Conservation (phyloP, 1,140 invertebrate species). For the Neodiprion lecontei region DNA sequence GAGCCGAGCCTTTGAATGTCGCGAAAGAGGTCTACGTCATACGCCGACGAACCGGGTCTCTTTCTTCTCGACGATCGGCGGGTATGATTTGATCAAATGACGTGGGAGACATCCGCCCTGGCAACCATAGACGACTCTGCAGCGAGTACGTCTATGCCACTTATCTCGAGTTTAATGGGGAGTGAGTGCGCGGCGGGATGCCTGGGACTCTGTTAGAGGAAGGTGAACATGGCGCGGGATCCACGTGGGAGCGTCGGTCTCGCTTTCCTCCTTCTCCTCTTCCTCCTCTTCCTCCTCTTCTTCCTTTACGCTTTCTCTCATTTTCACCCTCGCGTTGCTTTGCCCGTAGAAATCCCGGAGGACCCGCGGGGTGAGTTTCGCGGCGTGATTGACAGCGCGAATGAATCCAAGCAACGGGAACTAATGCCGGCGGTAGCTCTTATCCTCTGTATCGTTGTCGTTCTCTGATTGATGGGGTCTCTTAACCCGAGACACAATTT, state of each 20-base stretch:
- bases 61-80: background rate
- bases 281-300: background rate
- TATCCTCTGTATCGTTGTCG: constrained; percentile 35
- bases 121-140: too few species aligned
- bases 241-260: background rate
- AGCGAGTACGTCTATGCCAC: background rate
- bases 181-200: background rate
- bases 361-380: constrained; percentile 16
- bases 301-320: background rate
- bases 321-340: background rate
- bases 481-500: constrained; percentile 1
- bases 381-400: constrained; percentile 44
- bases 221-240: background rate
- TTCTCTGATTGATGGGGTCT: constrained; percentile 46
- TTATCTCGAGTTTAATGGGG: background rate
- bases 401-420: constrained; percentile 38
- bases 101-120: background rate
- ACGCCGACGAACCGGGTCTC: background rate
- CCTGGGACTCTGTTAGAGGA: background rate
- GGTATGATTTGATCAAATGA: background rate
- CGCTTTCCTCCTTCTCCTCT: constrained; percentile 8
- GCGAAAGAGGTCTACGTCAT: background rate
- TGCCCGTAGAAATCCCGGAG: background rate
- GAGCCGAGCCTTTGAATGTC: too few species aligned
- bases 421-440: constrained; percentile 37